Evolutionary conservation across 2,888 invertebrate species (phyloP).

Genomic region (Cactoblastis cactorum): DNA sequence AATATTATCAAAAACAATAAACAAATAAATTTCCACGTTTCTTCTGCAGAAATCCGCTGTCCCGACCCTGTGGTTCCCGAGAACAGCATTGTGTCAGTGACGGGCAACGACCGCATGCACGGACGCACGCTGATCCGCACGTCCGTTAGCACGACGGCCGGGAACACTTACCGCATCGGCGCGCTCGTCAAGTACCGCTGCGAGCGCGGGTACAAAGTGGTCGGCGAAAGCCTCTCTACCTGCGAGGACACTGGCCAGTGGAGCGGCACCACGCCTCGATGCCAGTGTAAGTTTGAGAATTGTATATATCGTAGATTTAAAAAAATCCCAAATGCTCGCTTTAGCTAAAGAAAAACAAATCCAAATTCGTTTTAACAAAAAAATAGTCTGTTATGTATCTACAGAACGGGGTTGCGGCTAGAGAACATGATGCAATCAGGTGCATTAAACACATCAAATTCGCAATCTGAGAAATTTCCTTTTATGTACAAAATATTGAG

Average conservation of each 20-base stretch:
- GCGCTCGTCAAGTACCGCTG: constrained; percentile 93
- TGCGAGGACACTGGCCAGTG: constrained; percentile 92
- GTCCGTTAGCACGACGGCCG: constrained; percentile 81
- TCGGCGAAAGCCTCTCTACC: constrained; percentile 90
- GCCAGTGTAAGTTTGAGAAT: constrained; percentile 85
- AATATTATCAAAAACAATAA: too few species aligned
- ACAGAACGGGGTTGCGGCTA: too few species aligned
- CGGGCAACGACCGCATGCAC: constrained; percentile 94
- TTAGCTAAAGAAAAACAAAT: too few species aligned
- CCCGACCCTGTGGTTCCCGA: constrained; percentile 89
- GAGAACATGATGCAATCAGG: too few species aligned
- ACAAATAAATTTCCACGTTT: background rate
- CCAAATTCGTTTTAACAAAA: too few species aligned
- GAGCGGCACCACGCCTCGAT: constrained; percentile 90
- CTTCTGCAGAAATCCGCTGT: constrained; percentile 88
- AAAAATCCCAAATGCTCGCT: too few species aligned
- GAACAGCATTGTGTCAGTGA: constrained; percentile 92
- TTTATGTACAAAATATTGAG: too few species aligned
- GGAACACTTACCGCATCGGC: constrained; percentile 90
- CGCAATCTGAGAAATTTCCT: too few species aligned
- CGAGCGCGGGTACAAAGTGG: constrained; percentile 92
- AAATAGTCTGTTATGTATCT: too few species aligned
- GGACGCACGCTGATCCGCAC: constrained; percentile 90
- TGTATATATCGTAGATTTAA: too few species aligned
- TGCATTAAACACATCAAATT: too few species aligned